A percentile compares a stretch with the other conserved stretches of the same genome.
phyloP scores from a whole-genome alignment of 1,140 invertebrate species.

The Drosophila saltans region DNA sequence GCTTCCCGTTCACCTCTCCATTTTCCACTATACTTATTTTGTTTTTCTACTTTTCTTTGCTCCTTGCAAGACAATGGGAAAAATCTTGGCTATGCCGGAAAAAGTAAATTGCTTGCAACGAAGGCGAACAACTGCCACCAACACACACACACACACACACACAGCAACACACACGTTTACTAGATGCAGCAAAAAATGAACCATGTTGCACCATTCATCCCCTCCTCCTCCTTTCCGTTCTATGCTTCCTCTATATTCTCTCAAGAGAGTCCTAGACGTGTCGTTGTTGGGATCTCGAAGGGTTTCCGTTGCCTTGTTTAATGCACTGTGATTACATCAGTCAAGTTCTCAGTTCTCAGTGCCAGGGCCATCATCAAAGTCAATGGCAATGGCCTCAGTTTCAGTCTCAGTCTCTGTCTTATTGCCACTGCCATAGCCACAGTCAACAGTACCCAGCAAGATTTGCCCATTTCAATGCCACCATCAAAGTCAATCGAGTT shows the following conservation, averaged over 20 bases:
- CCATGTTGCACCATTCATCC: slow-evolving; percentile 2
- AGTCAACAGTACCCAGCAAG: neutral
- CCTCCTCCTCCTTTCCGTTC: neutral
- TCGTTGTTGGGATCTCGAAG: slow-evolving; percentile 37
- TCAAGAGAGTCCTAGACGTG: slow-evolving; percentile 48
- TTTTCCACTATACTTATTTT: slow-evolving; percentile 9
- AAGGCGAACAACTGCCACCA: slow-evolving; percentile 25
- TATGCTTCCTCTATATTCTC: neutral
- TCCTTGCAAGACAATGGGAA: slow-evolving; percentile 43
- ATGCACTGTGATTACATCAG: slow-evolving; percentile 60
- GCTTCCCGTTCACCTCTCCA: neutral
- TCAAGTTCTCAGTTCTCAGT: slow-evolving; percentile 39
- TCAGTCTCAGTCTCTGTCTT: slow-evolving; percentile 8
- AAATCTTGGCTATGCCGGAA: slow-evolving; percentile 39
- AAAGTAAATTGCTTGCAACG: slow-evolving; percentile 46
- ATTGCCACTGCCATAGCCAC: slow-evolving; percentile 1
- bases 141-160: neutral
- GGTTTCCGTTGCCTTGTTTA: slow-evolving; percentile 54
- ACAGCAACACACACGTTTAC: slow-evolving; percentile 4
- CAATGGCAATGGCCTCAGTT: slow-evolving; percentile 32
- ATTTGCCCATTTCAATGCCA: slow-evolving; percentile 54
- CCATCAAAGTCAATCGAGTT: slow-evolving; percentile 32
- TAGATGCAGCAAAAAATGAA: slow-evolving; percentile 58
- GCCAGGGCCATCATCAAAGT: slow-evolving; percentile 37
- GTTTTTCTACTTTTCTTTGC: slow-evolving; percentile 38